Evolutionary conservation across 2,888 invertebrate genomes (phyloP), one percentile per base, ranked within the genome.

Genomic region (Stictocephala bisonia): DNA sequence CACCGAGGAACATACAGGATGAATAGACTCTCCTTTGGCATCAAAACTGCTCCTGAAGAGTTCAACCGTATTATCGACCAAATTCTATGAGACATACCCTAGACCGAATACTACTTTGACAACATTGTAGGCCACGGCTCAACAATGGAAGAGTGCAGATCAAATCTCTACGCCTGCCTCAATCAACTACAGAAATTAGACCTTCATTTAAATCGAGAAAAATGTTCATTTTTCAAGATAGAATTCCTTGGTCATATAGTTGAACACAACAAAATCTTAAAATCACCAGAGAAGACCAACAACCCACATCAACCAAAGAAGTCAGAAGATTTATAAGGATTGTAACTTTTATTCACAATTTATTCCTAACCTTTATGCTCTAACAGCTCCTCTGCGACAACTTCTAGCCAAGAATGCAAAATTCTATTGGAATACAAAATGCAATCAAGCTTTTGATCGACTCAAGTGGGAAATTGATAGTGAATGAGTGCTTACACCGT

Each of bases 1-100:
- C 72, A 74, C 35, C 29, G 48, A 20, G 74, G 60, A 20, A 40
- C 40, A 1, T 60, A 35, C 22, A 60, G 40, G 40, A 40, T 60
- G 4, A 60, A 60, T 40, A 27, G 40, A 3, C 9, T 40, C 2
- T 22, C 40, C 1, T 60, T 60, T 22, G 60, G 60, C n/a, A 40
- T 60, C 22, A 60, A 60, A 35, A 60, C 60, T 6, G 60, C 60
- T 15, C 60, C 60, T 9, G 22, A 22, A 4, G 13, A 22, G 22
- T 60, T 29, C 29, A 27, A 56, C 29, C 56, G 18, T 18, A 56
- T 56, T 2, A 27, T 56, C 18, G n/a, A n/a, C 4, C 56, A 27
- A 11, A 1, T 56, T 3, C 18, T 56, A 3, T 15, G n/a, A 3
- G 56, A 29, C 13, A 18, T 56, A 29, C 56, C n/a, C n/a, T n/a